Conservation (phyloP, 2,113 vertebrate species). For the Dasyprocta punctata region DNA sequence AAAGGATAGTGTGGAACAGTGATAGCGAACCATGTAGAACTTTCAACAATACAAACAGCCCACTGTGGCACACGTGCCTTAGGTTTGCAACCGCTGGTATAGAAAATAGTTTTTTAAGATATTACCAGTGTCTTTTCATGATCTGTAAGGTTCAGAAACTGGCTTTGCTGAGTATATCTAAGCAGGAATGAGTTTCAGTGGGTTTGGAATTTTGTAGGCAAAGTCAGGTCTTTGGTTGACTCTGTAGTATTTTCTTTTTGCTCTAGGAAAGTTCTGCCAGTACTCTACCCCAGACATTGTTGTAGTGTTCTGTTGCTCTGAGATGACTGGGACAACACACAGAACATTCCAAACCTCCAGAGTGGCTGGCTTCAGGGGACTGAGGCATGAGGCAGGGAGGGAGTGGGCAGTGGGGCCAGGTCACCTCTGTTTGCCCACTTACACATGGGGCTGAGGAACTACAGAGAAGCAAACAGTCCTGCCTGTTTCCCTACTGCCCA, state of each 20-base stretch:
- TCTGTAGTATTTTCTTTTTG: neutral
- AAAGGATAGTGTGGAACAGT: neutral
- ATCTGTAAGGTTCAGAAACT: neutral
- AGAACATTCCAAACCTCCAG: neutral
- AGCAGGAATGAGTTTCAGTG: neutral
- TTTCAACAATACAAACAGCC: neutral
- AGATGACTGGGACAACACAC: neutral
- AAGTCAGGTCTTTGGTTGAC: neutral
- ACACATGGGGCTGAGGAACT: neutral
- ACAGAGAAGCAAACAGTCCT: neutral
- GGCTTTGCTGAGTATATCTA: neutral
- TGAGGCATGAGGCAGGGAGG: neutral
- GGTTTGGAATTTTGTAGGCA: neutral
- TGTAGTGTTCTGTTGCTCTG: neutral
- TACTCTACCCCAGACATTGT: too few species aligned
- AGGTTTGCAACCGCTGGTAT: neutral
- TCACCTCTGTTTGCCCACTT: neutral
- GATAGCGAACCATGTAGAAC: neutral
- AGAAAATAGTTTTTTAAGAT: neutral
- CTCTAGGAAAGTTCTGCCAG: neutral
- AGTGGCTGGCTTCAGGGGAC: neutral
- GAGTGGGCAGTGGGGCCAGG: accelerated
- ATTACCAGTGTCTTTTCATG: neutral
- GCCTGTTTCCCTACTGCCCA: neutral
- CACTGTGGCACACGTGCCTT: neutral